These are phyloP conservation scores for Pipra filicauda DNA, from an alignment of 2,113 vertebrate species.

Conservation along the genomic window DNA sequence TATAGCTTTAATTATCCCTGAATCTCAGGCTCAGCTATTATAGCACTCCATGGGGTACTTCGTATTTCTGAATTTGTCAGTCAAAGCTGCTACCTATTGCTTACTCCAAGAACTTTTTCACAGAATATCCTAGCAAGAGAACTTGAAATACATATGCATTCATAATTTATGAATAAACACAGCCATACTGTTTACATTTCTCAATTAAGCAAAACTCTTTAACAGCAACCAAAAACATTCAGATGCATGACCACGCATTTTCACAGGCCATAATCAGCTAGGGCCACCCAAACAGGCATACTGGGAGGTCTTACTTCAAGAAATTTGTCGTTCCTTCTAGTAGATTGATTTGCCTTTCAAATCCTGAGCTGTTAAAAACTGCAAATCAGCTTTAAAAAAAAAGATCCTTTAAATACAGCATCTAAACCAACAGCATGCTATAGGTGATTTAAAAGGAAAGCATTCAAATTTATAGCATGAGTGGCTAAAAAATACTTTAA, in stretches of 20 bases:
- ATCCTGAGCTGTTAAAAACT: neutral
- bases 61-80: neutral
- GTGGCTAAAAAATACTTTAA: neutral
- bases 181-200: neutral
- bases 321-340: neutral
- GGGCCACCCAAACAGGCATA: constrained; percentile 14
- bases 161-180: constrained; percentile 37
- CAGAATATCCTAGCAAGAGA: neutral
- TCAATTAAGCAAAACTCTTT: constrained; percentile 1
- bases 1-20: neutral
- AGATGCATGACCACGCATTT: neutral
- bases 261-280: neutral
- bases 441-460: neutral
- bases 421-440: neutral
- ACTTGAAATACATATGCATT: constrained; percentile 20
- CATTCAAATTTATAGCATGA: neutral
- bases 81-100: neutral
- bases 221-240: neutral
- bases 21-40: neutral
- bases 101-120: neutral
- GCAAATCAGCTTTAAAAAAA: neutral
- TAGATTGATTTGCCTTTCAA: neutral
- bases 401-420: neutral
- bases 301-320: neutral
- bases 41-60: neutral